phyloP scores from a whole-genome alignment of 2,113 vertebrate species.

The Brachionichthys hirsutus region DNA sequence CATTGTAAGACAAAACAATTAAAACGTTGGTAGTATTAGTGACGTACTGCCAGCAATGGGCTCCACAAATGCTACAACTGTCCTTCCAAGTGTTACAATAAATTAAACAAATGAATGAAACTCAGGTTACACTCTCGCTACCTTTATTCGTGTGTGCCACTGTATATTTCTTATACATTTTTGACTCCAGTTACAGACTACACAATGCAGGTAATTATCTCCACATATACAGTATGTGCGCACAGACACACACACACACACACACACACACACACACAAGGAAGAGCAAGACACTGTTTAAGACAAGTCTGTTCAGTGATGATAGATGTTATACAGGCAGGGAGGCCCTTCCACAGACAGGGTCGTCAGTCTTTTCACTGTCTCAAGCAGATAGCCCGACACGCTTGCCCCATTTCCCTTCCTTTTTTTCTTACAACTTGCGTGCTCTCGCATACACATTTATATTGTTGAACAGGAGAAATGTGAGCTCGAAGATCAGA shows the following conservation, averaged over 20 bases:
- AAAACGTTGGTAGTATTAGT: too few species aligned
- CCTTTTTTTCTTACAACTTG: constrained; percentile 20
- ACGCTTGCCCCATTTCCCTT: constrained; percentile 37
- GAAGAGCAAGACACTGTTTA: constrained; percentile 30
- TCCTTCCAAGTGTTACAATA: not conserved
- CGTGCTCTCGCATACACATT: not conserved
- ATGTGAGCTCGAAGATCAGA: constrained; percentile 32
- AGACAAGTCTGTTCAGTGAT: constrained; percentile 66
- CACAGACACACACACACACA: constrained; percentile 7
- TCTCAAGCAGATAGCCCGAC: constrained; percentile 48
- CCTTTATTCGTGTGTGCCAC: not conserved
- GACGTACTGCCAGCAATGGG: not conserved
- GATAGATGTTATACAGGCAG: constrained; percentile 66
- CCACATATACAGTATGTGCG: not conserved
- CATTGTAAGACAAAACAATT: too few species aligned
- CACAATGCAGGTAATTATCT: constrained; percentile 40
- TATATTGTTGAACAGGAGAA: constrained; percentile 16
- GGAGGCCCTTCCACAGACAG: constrained; percentile 59
- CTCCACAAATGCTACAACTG: not conserved
- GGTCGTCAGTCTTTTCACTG: constrained; percentile 70
- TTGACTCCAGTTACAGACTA: constrained; percentile 14
- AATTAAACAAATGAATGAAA: not conserved
- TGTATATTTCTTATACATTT: constrained; percentile 8
- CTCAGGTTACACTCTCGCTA: not conserved
- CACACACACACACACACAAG: constrained; percentile 10